Base-by-base conservation (phyloP, 2,888 invertebrate genomes). In the Dyspetes luteomarginatus region DNA sequence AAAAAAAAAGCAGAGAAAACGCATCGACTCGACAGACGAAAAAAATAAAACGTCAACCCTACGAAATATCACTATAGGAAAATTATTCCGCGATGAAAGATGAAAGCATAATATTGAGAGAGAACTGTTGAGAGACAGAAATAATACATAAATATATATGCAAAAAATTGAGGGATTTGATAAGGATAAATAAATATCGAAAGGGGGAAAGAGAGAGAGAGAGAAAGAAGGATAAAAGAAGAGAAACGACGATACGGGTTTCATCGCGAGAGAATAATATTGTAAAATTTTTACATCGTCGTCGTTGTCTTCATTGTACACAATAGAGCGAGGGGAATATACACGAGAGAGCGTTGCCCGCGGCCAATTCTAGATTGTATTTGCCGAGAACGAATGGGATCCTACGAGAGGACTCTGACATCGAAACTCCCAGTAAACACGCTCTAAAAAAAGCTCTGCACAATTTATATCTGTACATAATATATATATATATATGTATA, bases 271-370 rank as follows among this genome's bases (percentile, higher is more conserved):
- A 45, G 55, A 72, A 43, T 36, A 76, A 3, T 17, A 2, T 9
- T 24, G 30, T 36, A 71, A 48, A 71, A 72, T 3, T 22, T 50
- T 15, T 26, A 36, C 24, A 24, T 60, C 60, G 50, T 24, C 24
- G 55, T 26, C 55, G 26, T 4, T 22, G 52, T 9, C 52, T 3
- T 22, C 52, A 22, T 22, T 41, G 17, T 7, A 24, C 7, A 64
- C 68, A 73, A 62, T 41, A 73, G 76, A 43, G n/a, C n/a, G n/a
- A n/a, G n/a, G n/a, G n/a, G n/a, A n/a, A n/a, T n/a, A n/a, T n/a
- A 30, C 62, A n/a, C 50, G 71, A 58, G 79, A 76, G 80, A 80
- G 67, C 76, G 76, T 80, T 76, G 80, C 36, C 78, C 71, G 71
- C 71, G 62, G 62, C 17, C 65, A 67, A 56, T 56, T 55, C 62